Evolutionary conservation across 2,113 vertebrate species (phyloP), one percentile per base, ranked within the genome.

Genomic region (Planiliza haematocheilus): DNA sequence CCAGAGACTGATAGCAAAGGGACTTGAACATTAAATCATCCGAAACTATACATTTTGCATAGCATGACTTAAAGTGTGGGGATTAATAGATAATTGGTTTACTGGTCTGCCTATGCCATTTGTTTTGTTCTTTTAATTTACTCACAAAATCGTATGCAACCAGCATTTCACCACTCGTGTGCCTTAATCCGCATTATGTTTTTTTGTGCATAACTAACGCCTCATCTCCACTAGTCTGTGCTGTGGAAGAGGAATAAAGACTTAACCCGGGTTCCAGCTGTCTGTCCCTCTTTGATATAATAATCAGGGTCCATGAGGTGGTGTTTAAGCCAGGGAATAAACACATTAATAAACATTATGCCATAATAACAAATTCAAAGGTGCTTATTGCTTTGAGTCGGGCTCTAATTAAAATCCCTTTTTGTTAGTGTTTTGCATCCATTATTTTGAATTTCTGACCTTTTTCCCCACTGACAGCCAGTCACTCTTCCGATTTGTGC

Each of bases 321-420:
- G 24, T 71, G 77, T 81, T 81, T 75, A 67, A 81, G 72, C 70
- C 20, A 7, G 49, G 57, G 75, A 83, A 86, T 84, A 91, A 90
- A 92, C 88, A 88, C 81, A 91, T 93, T 89, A 91, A 93, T 92
- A 91, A 92, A 92, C 90, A 93, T 92, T 77, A 87, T 57, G 67
- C 50, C 57, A 61, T 70, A 83, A 88, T 85, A 88, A 88, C 66
- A 77, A 66, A 91, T 87, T 89, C 86, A 85, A 79, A 88, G 70
- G 63, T 80, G 62, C 76, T 82, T 77, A 75, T 86, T 90, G 83
- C 79, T 86, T 89, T 87, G 74, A 87, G 77, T 73, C 75, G 61
- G 75, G 36, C 71, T 66, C 70, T 87, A 91, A 92, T 93, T 92
- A 89, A 86, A 87, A 84, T 55, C 79, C 49, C 51, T 80, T 89